Evolutionary conservation across 1,140 invertebrate genomes (phyloP).

Genomic region (Teleogryllus occipitalis): DNA sequence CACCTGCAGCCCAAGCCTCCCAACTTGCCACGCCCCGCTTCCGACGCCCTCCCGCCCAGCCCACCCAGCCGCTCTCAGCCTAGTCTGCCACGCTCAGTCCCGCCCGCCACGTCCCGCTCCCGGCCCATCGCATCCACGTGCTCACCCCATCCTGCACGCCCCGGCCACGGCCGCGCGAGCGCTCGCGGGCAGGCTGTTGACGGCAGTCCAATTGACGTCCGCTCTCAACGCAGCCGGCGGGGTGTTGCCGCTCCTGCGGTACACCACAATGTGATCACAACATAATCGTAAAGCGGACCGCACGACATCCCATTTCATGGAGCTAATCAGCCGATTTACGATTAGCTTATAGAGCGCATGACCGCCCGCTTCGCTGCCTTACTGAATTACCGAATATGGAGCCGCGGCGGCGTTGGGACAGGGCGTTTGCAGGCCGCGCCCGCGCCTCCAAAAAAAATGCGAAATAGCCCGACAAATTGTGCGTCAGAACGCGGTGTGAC

Average conservation of each 20-base stretch:
- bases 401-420: not conserved
- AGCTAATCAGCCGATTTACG: constrained; percentile 3
- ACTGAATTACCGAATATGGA: not conserved
- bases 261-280: not conserved
- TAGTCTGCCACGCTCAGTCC: too few relatives aligned
- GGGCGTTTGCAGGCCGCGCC: not conserved
- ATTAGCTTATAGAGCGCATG: not conserved
- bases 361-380: not conserved
- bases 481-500: not conserved
- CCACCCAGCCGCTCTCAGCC: too few relatives aligned
- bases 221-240: not conserved
- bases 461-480: not conserved
- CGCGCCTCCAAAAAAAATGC: not conserved
- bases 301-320: not conserved
- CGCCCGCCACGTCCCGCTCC: too few relatives aligned
- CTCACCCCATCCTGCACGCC: too few relatives aligned
- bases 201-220: not conserved
- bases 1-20: too few relatives aligned
- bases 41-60: too few relatives aligned
- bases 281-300: not conserved
- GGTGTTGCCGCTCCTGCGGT: not conserved
- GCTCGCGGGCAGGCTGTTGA: not conserved
- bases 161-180: too few relatives aligned
- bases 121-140: too few relatives aligned
- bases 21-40: too few relatives aligned